phyloP scores from a whole-genome alignment of 2,797 vertebrate species.

The Benthosema pterotum region DNA sequence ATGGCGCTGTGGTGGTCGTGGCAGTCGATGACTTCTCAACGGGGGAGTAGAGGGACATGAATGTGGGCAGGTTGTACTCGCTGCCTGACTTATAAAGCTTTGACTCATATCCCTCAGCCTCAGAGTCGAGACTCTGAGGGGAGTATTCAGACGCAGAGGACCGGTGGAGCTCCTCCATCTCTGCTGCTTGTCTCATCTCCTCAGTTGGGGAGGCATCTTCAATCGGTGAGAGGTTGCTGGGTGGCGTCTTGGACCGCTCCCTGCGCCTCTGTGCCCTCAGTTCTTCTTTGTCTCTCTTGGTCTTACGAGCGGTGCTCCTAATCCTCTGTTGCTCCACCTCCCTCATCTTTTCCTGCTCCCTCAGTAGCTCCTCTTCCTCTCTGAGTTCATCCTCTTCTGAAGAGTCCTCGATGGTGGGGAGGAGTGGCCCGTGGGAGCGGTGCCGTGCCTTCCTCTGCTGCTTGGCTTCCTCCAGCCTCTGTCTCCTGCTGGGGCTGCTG shows the following conservation, averaged over 20 bases:
- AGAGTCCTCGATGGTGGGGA: slow-evolving; percentile 98
- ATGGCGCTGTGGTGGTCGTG: slow-evolving; percentile 74
- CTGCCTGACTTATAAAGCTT: slow-evolving; percentile 97
- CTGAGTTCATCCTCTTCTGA: slow-evolving; percentile 97
- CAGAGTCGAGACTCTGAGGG: slow-evolving; percentile 93
- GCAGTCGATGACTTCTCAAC: slow-evolving; percentile 85
- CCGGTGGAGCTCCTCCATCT: slow-evolving; percentile 99
- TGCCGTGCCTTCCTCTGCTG: slow-evolving; percentile 98
- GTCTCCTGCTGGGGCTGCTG: slow-evolving; percentile 96
- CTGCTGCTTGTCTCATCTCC: slow-evolving; percentile 95
- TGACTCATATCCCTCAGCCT: slow-evolving; percentile 92
- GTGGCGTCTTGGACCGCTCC: slow-evolving; percentile 97
- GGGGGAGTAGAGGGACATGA: slow-evolving; percentile 98
- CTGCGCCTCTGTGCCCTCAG: slow-evolving; percentile 94
- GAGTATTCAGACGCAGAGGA: slow-evolving; percentile 99
- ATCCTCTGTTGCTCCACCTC: slow-evolving; percentile 98
- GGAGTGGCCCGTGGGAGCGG: slow-evolving; percentile 93
- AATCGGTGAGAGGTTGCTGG: slow-evolving; percentile 98
- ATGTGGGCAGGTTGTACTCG: slow-evolving; percentile 96
- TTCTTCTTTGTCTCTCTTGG: slow-evolving; percentile 97
- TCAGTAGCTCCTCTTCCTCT: slow-evolving; percentile 96
- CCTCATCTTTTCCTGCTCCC: slow-evolving; percentile 98
- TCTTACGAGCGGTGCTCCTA: slow-evolving; percentile 95
- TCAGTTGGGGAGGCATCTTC: slow-evolving; percentile 98
- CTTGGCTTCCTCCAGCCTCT: slow-evolving; percentile 95